Evolutionary conservation across 2,797 vertebrate species (phyloP), one percentile per base, ranked within the genome.

Genomic region (Alosa sapidissima): DNA sequence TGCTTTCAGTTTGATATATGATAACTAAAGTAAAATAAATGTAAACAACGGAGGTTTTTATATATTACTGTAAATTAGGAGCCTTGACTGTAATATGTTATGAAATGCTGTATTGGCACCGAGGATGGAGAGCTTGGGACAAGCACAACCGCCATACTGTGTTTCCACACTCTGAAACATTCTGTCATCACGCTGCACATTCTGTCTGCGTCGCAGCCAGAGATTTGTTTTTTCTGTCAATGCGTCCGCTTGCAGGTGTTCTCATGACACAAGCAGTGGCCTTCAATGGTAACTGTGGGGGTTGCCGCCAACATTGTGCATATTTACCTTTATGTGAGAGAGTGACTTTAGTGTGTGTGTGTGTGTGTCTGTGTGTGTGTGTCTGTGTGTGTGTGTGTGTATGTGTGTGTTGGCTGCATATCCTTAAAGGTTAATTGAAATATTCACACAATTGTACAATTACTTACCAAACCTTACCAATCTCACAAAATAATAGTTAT

Each of bases 141-240:
- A 5, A 78, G 1, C 36, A 47, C 72, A 45, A 24, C 49, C 75
- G 52, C 19, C 82, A 82, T 82, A 48, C 54, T 19, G 65, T 55
- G 21, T 47, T 81, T 81, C 9, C 65, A 68, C 58, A n/a, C 21
- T 85, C 82, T 83, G 81, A 82, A 68, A 82, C 86, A 54, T 51
- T 82, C 75, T 86, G 86, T 90, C 90, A 87, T 84, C 86, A 28
- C 72, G 24, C 85, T 78, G 84, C 88, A 75, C 82, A 58, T 47
- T 51, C 85, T 87, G 88, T 86, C 88, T 88, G 87, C 82, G 16
- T 65, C 75, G 81, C 81, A n/a, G 82, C 84, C 54, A 87, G 84
- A 86, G 83, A 87, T 89, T 75, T 85, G 49, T 82, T 81, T 85
- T 60, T 85, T 88, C 87, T 88, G 87, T 87, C 87, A 54, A 33